These are phyloP conservation scores for Troilus luridus DNA, from an alignment of 2,888 invertebrate species.

Conservation along the genomic window DNA sequence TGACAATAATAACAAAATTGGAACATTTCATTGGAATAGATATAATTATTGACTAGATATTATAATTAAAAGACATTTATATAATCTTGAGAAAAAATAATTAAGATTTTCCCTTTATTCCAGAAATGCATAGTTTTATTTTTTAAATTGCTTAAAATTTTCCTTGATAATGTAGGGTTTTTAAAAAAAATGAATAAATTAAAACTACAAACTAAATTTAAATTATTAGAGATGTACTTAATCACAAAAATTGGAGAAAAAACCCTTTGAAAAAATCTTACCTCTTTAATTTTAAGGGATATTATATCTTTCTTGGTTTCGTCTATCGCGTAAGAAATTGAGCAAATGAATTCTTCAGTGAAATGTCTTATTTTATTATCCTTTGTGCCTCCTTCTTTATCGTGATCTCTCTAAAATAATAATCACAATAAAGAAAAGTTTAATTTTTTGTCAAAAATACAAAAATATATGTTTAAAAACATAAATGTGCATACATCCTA, in stretches of 20 bases:
- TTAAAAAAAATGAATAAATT: no score
- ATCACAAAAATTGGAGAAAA: neutral
- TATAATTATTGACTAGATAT: neutral
- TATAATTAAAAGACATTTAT: neutral
- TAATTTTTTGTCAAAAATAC: neutral
- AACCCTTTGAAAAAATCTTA: neutral
- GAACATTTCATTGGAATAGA: neutral
- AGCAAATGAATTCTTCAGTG: constrained; percentile 1
- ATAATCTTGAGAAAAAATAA: neutral
- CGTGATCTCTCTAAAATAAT: neutral
- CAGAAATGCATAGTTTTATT: neutral
- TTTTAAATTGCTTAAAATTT: neutral
- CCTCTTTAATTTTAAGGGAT: neutral
- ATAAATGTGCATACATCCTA: neutral
- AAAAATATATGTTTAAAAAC: neutral
- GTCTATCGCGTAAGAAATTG: constrained; percentile 23
- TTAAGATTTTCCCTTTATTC: neutral
- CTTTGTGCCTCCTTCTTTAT: neutral
- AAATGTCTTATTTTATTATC: constrained; percentile 16
- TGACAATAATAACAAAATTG: neutral
- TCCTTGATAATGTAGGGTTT: neutral
- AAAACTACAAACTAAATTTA: no score
- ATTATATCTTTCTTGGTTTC: neutral
- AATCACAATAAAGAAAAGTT: neutral
- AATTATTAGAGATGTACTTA: no score